phyloP scores from a whole-genome alignment of 2,888 invertebrate species.

The Campoplex capitator region DNA sequence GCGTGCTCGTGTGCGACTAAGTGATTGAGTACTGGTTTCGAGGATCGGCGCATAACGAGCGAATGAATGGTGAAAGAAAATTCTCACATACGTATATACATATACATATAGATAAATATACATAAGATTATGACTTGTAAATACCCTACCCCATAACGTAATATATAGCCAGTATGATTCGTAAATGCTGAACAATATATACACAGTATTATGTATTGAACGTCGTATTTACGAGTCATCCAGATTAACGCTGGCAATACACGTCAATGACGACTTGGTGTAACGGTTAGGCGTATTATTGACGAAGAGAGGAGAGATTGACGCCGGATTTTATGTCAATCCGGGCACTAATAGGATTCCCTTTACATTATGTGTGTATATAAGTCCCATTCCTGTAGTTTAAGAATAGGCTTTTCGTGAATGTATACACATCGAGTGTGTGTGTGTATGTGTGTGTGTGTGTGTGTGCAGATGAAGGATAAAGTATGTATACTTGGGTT shows the following conservation, averaged over 20 bases:
- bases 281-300: constrained; percentile 50
- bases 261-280: constrained; percentile 48
- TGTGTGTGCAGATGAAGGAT: neutral
- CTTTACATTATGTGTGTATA: constrained; percentile 48
- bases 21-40: constrained; percentile 55
- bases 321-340: constrained; percentile 64
- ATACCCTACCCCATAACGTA: constrained; percentile 22
- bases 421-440: neutral
- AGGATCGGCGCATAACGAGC: constrained; percentile 18
- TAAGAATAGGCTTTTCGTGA: neutral
- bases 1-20: constrained; percentile 36
- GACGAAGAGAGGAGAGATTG: constrained; percentile 63
- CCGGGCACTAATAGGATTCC: constrained; percentile 69
- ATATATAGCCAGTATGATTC: constrained; percentile 23
- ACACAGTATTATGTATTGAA: constrained; percentile 26
- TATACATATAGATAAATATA: constrained; percentile 13
- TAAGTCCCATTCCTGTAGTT: constrained; percentile 14
- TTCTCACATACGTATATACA: constrained; percentile 4
- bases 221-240: constrained; percentile 59
- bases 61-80: constrained; percentile 48
- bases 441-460: neutral
- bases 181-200: constrained; percentile 41
- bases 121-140: constrained; percentile 49
- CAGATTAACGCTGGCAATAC: constrained; percentile 48
- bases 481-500: neutral